Conservation (phyloP, 2,797 vertebrate species). For the Argentina silus region DNA sequence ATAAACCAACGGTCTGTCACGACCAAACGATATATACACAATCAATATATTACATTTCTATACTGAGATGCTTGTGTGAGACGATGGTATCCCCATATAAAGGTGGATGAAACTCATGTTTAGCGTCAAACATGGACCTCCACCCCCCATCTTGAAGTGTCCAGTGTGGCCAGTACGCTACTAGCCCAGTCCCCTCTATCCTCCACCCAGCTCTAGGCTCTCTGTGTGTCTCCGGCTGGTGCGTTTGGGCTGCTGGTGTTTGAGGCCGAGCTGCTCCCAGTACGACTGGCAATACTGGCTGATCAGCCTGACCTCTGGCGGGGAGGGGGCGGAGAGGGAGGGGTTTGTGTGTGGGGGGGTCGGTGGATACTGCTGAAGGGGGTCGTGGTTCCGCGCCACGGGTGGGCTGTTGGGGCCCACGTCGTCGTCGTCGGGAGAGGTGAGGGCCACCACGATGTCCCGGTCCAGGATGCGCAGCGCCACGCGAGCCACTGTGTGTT, state of each 20-base stretch:
- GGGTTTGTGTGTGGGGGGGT: constrained; percentile 25
- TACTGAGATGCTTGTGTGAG: constrained; percentile 58
- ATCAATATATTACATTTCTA: constrained; percentile 80
- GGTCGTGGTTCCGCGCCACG: constrained; percentile 16
- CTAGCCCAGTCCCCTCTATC: constrained; percentile 6
- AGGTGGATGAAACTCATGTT: constrained; percentile 45
- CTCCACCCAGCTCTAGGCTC: constrained; percentile 63
- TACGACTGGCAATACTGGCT: constrained; percentile 85
- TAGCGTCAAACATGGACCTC: constrained; percentile 58
- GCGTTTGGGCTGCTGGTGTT: constrained; percentile 72
- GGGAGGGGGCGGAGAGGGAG: constrained; percentile 61
- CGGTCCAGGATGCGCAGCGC: constrained; percentile 80
- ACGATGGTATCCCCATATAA: constrained; percentile 44
- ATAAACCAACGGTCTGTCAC: constrained; percentile 52
- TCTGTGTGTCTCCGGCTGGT: constrained; percentile 78
- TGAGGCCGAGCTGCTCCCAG: constrained; percentile 76
- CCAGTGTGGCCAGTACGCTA: constrained; percentile 49
- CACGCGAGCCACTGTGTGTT: constrained; percentile 81
- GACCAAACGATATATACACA: constrained; percentile 76
- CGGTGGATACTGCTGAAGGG: constrained; percentile 25
- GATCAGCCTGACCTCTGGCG: constrained; percentile 79
- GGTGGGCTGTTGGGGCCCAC: constrained; percentile 51
- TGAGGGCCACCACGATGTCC: constrained; percentile 81
- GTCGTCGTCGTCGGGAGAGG: constrained; percentile 70
- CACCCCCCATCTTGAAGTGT: constrained; percentile 48